Base-by-base conservation (phyloP, 2,797 vertebrate genomes). In the Betta splendens region DNA sequence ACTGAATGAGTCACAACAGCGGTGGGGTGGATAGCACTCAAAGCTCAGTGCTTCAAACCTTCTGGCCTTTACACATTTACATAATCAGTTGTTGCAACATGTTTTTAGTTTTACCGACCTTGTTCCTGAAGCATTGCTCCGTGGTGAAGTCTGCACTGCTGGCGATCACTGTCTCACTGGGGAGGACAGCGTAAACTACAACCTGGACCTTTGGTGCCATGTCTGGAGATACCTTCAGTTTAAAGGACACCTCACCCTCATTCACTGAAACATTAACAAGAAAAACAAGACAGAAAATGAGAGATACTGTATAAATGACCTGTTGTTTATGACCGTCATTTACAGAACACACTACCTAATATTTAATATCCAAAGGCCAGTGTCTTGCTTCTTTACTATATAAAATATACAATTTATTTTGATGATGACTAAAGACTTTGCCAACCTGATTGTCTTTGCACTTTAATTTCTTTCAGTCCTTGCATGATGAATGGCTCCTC, bases 51-150 rank as follows among this genome's bases (percentile, higher is more conserved):
- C n/a, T n/a, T n/a, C n/a, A n/a, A n/a, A n/a, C n/a, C n/a, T n/a
- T n/a, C n/a, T n/a, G n/a, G n/a, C n/a, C n/a, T n/a, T n/a, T n/a
- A n/a, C n/a, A n/a, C n/a, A n/a, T n/a, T n/a, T n/a, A n/a, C n/a
- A n/a, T n/a, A n/a, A n/a, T n/a, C n/a, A n/a, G n/a, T n/a, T n/a
- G n/a, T n/a, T n/a, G n/a, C n/a, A n/a, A n/a, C n/a, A n/a, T n/a
- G n/a, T n/a, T n/a, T n/a, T n/a, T n/a, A n/a, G n/a, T n/a, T n/a
- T 17, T 6, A 60, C 69, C 75, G 43, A 92, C 90, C 81, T 87
- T 72, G 52, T 89, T 48, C 20, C 9, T 45, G 28, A 92, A 90
- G 66, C 90, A 93, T 68, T 90, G 89, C 68, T 92, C 83, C 0
- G 63, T 71, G 11, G 50, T 0, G 58, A 91, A 89, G 5, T 75